Base-by-base conservation (phyloP, 2,888 invertebrate genomes). In the Caenorhabditis sp. region DNA sequence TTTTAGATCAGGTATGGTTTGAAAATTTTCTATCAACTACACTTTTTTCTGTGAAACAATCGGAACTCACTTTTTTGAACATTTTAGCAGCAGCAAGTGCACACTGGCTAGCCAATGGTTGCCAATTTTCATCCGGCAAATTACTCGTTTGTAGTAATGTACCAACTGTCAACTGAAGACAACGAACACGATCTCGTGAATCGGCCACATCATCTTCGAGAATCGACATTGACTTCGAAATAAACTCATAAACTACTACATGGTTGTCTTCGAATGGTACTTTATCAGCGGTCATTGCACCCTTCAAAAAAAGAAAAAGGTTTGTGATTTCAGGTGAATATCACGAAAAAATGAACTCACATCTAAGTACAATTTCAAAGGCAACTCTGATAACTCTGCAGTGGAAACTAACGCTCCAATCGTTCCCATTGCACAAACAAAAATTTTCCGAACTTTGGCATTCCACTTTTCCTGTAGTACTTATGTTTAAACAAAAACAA, bases 191-290 rank as follows among this genome's bases (percentile, higher is more conserved):
- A 60, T 75, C 75, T 4, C 81, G 67, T 1, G 81, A 81, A 58
- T 82, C 82, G 3, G 68, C 76, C 17, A 82, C 66, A 23, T 79
- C 82, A 37, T 82, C 82, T 66, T 82, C 82, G 26, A 81, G 62
- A 43, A 82, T 76, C 1, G 79, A 81, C 55, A 82, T 66, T 1
- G 81, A 78, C 65, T 82, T 82, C 0, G 82, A 81, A 5, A 99
- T 92, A 88, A 95, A 99, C 89, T 99, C 99, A 89, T 99, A 99
- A 0, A 97, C 97, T 0, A 97, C 93, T 10, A 95, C 94, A 89
- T 97, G 97, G 88, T 94, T 94, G 88, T 95, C 95, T 70, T 95
- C 93, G 89, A 97, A 97, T 8, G 92, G 68, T 6, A 87, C 76
- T 24, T 74, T 76, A 59, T 88, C 84, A 0, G 86, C 79, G 0